phyloP scores from a whole-genome alignment of 1,140 invertebrate genomes.

The Oscheius sp. region DNA sequence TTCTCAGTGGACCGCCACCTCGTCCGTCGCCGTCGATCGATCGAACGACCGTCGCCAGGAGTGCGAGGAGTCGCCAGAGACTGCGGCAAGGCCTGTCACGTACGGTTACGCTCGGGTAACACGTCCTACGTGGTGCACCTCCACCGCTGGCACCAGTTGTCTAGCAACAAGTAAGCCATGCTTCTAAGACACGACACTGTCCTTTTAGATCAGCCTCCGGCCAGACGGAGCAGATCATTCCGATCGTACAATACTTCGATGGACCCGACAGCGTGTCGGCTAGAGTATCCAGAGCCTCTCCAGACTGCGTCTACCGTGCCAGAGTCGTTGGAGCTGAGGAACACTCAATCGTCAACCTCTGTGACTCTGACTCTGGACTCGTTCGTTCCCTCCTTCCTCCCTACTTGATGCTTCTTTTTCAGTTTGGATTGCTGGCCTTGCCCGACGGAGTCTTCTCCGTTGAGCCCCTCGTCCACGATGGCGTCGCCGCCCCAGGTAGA shows the following conservation, averaged over 20 bases:
- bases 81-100: constrained; percentile 45
- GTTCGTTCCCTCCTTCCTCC: constrained; percentile 42
- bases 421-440: constrained; percentile 55
- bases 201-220: not conserved
- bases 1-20: constrained; percentile 26
- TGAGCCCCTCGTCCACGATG: constrained; percentile 46
- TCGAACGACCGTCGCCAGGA: constrained; percentile 1
- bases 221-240: constrained; percentile 28
- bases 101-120: constrained; percentile 41
- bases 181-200: not conserved
- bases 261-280: constrained; percentile 11
- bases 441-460: constrained; percentile 54
- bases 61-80: constrained; percentile 44
- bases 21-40: constrained; percentile 2
- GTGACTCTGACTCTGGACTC: constrained; percentile 52
- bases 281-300: constrained; percentile 39
- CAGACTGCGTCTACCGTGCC: constrained; percentile 52
- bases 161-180: constrained; percentile 30
- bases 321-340: constrained; percentile 43
- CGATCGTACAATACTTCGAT: constrained; percentile 50
- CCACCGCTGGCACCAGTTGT: constrained; percentile 36
- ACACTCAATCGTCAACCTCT: constrained; percentile 54
- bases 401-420: constrained; percentile 11
- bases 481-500: not conserved
- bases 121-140: constrained; percentile 28